Evolutionary conservation across 2,888 invertebrate species (phyloP).

Genomic region (Drosophila suboccidentalis): DNA sequence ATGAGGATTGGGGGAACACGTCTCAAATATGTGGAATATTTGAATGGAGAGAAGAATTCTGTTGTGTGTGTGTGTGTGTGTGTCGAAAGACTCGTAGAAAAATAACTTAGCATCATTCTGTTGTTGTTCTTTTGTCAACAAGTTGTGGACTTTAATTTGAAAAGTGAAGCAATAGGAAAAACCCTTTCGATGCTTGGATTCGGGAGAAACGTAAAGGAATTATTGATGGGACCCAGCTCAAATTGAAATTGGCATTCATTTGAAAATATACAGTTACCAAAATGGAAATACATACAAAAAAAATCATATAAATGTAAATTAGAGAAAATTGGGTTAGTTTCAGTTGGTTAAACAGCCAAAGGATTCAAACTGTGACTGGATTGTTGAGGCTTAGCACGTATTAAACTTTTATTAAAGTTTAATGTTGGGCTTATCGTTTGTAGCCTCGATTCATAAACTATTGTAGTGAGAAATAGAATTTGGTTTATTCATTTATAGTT

Average conservation of each 20-base stretch:
- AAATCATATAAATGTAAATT: conserved; percentile 55
- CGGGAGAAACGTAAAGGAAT: conserved; percentile 30
- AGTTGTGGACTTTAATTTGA: conserved; percentile 41
- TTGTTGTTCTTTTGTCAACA: conserved; percentile 33
- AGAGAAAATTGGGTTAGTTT: conserved; percentile 44
- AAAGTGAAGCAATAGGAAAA: background rate
- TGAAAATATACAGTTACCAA: conserved; percentile 6
- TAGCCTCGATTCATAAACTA: conserved; percentile 24
- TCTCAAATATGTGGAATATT: conserved; percentile 41
- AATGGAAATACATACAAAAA: conserved; percentile 8
- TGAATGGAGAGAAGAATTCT: conserved; percentile 45
- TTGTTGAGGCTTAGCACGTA: conserved; percentile 13
- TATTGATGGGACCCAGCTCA: conserved; percentile 45
- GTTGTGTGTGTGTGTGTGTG: background rate
- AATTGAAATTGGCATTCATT: conserved; percentile 25
- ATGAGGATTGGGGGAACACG: background rate
- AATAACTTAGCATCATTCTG: conserved; percentile 12
- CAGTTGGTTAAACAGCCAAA: conserved; percentile 30
- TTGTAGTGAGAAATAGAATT: conserved; percentile 8
- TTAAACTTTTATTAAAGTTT: conserved; percentile 37
- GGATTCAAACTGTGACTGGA: conserved; percentile 1
- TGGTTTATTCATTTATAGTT: conserved; percentile 33
- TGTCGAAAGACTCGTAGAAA: conserved; percentile 19
- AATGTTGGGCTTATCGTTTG: background rate
- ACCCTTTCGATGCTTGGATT: background rate